phyloP scores from a whole-genome alignment of 1,140 invertebrate genomes.

The Conopomorpha cramerella region DNA sequence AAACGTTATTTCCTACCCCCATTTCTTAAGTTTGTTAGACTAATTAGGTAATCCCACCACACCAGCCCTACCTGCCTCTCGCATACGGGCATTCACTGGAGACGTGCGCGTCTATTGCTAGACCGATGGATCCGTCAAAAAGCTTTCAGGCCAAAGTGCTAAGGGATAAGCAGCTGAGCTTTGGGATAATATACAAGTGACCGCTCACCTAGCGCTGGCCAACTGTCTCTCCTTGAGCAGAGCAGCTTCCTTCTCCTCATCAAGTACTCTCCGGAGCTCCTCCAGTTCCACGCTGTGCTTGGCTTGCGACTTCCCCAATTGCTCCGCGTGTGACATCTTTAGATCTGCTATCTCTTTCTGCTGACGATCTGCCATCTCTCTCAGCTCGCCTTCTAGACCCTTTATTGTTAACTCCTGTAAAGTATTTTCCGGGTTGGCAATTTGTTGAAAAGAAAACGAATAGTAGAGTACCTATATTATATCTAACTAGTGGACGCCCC shows the following conservation, averaged over 20 bases:
- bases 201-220: constrained; percentile 34
- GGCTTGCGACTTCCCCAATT: constrained; percentile 22
- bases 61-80: too few species aligned
- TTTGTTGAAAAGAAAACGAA: neutral
- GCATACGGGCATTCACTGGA: too few species aligned
- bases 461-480: neutral
- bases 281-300: constrained; percentile 33
- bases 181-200: too few species aligned
- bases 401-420: constrained; percentile 57
- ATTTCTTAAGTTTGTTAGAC: too few species aligned
- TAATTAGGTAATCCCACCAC: too few species aligned
- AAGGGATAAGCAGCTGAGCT: too few species aligned
- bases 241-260: constrained; percentile 35
- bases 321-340: constrained; percentile 43
- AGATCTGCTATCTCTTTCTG: constrained; percentile 42
- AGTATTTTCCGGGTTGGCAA: too few species aligned
- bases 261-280: constrained; percentile 24
- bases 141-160: too few species aligned
- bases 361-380: constrained; percentile 51
- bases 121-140: too few species aligned
- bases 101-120: too few species aligned
- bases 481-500: neutral
- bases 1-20: too few species aligned
- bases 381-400: constrained; percentile 47
- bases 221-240: constrained; percentile 41